These are phyloP conservation scores for Nomada fabriciana DNA, from an alignment of 2,888 invertebrate species.

Conservation along the genomic window DNA sequence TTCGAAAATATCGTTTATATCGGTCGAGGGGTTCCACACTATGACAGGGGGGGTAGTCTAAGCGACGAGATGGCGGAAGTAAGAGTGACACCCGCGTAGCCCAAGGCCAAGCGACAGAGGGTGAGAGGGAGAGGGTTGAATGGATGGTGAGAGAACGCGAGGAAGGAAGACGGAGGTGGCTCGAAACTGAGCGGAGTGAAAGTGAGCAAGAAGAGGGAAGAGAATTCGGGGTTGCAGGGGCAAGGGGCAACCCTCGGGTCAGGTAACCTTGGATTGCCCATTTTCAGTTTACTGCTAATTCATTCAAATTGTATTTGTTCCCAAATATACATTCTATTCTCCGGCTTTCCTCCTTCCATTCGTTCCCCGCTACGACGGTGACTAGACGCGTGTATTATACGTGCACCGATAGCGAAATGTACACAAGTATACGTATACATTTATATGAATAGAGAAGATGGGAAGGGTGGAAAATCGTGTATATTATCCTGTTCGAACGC, in stretches of 20 bases:
- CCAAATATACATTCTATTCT: slow-evolving; percentile 79
- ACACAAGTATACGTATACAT: background rate
- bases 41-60: slow-evolving; percentile 19
- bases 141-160: slow-evolving; percentile 4
- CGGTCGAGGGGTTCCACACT: slow-evolving; percentile 42
- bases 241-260: slow-evolving; percentile 65
- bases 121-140: slow-evolving; percentile 14
- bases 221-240: slow-evolving; percentile 9
- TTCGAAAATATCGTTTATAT: slow-evolving; percentile 76
- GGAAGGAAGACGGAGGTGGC: slow-evolving; percentile 30
- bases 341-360: slow-evolving; percentile 50
- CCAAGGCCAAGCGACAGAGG: slow-evolving; percentile 14
- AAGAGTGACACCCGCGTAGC: slow-evolving; percentile 30
- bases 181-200: slow-evolving; percentile 29
- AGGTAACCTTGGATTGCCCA: slow-evolving; percentile 77
- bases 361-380: slow-evolving; percentile 36
- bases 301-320: slow-evolving; percentile 83
- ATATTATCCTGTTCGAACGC: slow-evolving; percentile 17
- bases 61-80: slow-evolving; percentile 44
- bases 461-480: slow-evolving; percentile 2
- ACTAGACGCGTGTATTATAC: slow-evolving; percentile 17
- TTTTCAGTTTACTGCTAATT: slow-evolving; percentile 83
- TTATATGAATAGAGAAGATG: background rate
- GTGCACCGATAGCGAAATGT: background rate
- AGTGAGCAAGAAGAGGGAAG: slow-evolving; percentile 45